Percentiles rank a stretch among this genome's conserved stretches.
These are phyloP conservation scores for Onthophagus taurus DNA, from an alignment of 1,140 invertebrate genomes.

Conservation along the genomic window DNA sequence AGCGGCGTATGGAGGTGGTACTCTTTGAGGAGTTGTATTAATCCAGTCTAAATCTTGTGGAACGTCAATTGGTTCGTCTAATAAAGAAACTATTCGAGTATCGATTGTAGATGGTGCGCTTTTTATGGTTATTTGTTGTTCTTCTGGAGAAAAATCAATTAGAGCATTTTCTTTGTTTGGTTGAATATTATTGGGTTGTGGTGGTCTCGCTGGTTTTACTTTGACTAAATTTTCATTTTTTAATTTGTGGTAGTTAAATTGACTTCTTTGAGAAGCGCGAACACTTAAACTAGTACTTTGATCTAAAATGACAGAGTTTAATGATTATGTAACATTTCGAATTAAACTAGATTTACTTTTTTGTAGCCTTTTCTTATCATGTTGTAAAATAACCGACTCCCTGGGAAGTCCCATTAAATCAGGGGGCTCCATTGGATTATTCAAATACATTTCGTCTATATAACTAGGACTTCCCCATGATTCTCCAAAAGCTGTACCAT, in stretches of 20 bases:
- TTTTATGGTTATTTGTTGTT: slow-evolving; percentile 20
- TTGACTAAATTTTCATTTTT: slow-evolving; percentile 48
- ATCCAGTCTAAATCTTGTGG: slow-evolving; percentile 33
- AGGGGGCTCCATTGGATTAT: slow-evolving; percentile 76
- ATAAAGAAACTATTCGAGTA: slow-evolving; percentile 46
- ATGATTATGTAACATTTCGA: no score
- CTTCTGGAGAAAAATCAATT: slow-evolving; percentile 52
- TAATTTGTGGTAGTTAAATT: slow-evolving; percentile 69
- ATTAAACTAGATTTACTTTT: no score
- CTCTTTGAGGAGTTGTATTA: no score
- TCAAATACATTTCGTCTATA: slow-evolving; percentile 73
- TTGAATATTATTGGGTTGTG: slow-evolving; percentile 39
- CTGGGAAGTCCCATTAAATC: slow-evolving; percentile 51
- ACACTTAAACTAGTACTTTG: slow-evolving; percentile 7
- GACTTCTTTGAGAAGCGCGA: slow-evolving; percentile 48
- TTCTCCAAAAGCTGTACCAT: slow-evolving; percentile 64
- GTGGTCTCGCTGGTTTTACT: slow-evolving; percentile 42
- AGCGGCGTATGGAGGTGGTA: slow-evolving; percentile 42
- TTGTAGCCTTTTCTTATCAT: no score
- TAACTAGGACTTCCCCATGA: slow-evolving; percentile 78
- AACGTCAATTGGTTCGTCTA: slow-evolving; percentile 69
- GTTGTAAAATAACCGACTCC: no score
- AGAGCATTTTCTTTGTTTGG: slow-evolving; percentile 44
- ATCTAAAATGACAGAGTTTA: neutral
- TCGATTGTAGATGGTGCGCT: slow-evolving; percentile 9